Evolutionary conservation across 30 jellyfish, hydroid and myxozoan species (phyloP), one percentile per base, ranked within the genome.

Genomic region (Catostylus mosaicus): DNA sequence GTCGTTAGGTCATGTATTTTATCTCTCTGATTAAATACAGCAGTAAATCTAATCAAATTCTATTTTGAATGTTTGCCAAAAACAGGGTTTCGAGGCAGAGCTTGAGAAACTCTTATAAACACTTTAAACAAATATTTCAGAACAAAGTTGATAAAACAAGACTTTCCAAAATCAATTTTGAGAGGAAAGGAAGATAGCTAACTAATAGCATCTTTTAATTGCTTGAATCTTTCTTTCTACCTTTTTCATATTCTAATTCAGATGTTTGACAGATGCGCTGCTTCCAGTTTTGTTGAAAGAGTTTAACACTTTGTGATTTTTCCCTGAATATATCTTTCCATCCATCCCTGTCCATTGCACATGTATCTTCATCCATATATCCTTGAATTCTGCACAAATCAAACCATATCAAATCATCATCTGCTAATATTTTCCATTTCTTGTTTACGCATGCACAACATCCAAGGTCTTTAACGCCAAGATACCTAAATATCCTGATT

Each of bases 371-470:
- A 23, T 70, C 1, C n/a, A 65, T 80, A 61, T 56, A 65, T 54
- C 84, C 86, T 40, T 40, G 48, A 24, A 33, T 34, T 18, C 29
- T 63, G 40, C 96, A 84, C 72, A 64, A 26, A 23, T 78, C 31
- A 62, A 59, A 78, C 97, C 97, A 90, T 2, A 90, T 60, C 72
- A 90, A 37, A 59, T 90, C 97, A 73, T 78, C 95, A 81, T 90
- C 97, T 18, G 97, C 87, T 1, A 90, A 47, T 23, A 70, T 27
- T 57, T 90, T 90, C 97, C 97, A 90, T 35, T 71, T 59, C 38
- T 34, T 62, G 56, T 73, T 90, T 19, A 84, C 97, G 24, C 63
- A 43, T 11, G 96, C 88, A 61, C 97, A 90, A 60, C 73, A 56
- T 30, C 79, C 70, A 54, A 90, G 46, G 80, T 90, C 97, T 60